Base-by-base conservation (phyloP, 2,113 vertebrate species). In the Oriolus oriolus region DNA sequence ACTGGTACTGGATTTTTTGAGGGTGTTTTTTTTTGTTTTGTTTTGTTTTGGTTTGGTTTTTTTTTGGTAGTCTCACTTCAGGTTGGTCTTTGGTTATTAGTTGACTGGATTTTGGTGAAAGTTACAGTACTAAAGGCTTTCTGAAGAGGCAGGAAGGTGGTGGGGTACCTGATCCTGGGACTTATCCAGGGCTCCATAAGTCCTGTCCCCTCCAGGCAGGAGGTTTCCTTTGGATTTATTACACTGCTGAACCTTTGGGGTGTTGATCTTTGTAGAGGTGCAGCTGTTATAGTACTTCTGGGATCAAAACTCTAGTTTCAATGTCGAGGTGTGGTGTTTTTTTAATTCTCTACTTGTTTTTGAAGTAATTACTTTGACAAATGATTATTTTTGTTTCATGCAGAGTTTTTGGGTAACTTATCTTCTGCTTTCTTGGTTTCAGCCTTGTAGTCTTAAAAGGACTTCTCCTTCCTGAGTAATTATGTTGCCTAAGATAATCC, bases 401-500 rank as follows among this genome's bases (percentile, higher is more conserved):
- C 9, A 16, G 33, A 69, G 24, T 21, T 88, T 82, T 93, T 73
- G 44, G 11, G 39, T 52, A 83, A 70, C 16, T 73, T 79, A 42
- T 63, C 87, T 87, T 59, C 50, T 91, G 35, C 41, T 77, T 91
- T 94, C 61, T 93, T 88, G 16, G 30, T 93, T 87, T 96, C 42
- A 86, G 7, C 41, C 86, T 84, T 83, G 64, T 86, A 77, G 71
- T 90, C 50, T 77, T 84, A 85, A 90, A 88, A 77, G 44, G 47
- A 16, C 52, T 64, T 78, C 47, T 92, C 28, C 35, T 68, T 90
- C 30, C 71, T 49, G 27, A 56, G 44, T 87, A 92, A 68, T 95
- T 95, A 71, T 17, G 18, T 94, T 93, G 76, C 82, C 68, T 59
- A 74, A 88, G 82, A 94, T 94, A 91, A 90, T 88, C n/a, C 54